Percentiles rank a stretch among this genome's conserved stretches.
phyloP scores from a whole-genome alignment of 2,888 invertebrate genomes.

The Aporophyla lueneburgensis region DNA sequence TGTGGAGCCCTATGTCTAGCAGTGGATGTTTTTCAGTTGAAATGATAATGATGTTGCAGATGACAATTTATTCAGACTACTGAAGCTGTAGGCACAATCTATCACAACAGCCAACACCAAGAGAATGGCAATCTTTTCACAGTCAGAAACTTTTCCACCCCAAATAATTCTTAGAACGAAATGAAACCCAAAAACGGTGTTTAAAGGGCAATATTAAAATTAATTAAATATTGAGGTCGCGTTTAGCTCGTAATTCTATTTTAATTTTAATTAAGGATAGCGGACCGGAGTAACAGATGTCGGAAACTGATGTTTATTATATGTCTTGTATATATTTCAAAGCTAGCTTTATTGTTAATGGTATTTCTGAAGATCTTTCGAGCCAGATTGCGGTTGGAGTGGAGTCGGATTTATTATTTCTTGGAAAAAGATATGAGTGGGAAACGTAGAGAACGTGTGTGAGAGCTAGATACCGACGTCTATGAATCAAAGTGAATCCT shows the following conservation, averaged over 20 bases:
- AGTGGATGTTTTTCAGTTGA: no score
- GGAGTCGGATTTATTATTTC: constrained; percentile 30
- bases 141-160: constrained; percentile 43
- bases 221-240: constrained; percentile 81
- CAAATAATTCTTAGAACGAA: constrained; percentile 59
- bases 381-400: constrained; percentile 50
- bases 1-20: no score
- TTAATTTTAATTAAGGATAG: constrained; percentile 85
- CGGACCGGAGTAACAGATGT: constrained; percentile 81
- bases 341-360: constrained; percentile 59
- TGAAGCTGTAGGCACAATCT: neutral
- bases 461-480: neutral
- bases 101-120: neutral
- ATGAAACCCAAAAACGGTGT: constrained; percentile 65
- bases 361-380: constrained; percentile 60
- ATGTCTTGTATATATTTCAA: constrained; percentile 67
- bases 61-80: neutral
- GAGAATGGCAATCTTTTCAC: constrained; percentile 6
- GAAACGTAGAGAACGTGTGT: no score
- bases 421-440: neutral
- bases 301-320: constrained; percentile 77
- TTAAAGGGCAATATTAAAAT: constrained; percentile 72
- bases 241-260: constrained; percentile 82
- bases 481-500: neutral
- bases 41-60: no score